A percentile compares a stretch with the other conserved stretches of the same genome.
Conservation (phyloP, 2,888 invertebrate species). For the Drosophila yooni region DNA sequence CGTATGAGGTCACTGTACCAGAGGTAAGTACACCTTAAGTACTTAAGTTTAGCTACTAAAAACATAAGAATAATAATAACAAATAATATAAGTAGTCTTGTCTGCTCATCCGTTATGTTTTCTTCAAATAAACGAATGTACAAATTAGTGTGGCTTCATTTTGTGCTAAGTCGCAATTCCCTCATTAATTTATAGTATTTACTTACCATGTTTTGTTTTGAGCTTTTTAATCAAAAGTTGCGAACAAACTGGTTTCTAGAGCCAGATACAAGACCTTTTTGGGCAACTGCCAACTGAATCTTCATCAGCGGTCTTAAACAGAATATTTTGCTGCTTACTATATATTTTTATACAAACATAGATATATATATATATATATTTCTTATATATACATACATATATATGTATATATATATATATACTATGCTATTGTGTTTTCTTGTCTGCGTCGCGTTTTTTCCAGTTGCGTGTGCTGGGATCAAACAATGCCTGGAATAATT, state of each 20-base stretch:
- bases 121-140: not conserved
- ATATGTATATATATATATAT: not conserved
- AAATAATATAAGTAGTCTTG: not conserved
- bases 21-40: conserved; percentile 89
- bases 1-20: conserved; percentile 93
- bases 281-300: conserved; percentile 16
- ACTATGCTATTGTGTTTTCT: not conserved
- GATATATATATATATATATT: not conserved
- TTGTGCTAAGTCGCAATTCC: conserved; percentile 1
- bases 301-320: conserved; percentile 7
- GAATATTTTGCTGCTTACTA: conserved; percentile 2
- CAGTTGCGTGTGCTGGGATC: conserved; percentile 1
- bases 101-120: conserved; percentile 2
- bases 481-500: conserved; percentile 10
- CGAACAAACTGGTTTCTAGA: conserved; percentile 9
- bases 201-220: not conserved
- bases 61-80: not conserved
- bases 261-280: conserved; percentile 9
- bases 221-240: conserved; percentile 1
- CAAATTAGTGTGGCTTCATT: not conserved
- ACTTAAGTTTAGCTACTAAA: conserved; percentile 3
- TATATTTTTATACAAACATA: not conserved
- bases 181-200: conserved; percentile 1
- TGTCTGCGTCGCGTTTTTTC: conserved; percentile 1
- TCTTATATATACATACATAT: no score